Conservation (phyloP, 2,888 invertebrate genomes). For the Ormyrus labotus region DNA sequence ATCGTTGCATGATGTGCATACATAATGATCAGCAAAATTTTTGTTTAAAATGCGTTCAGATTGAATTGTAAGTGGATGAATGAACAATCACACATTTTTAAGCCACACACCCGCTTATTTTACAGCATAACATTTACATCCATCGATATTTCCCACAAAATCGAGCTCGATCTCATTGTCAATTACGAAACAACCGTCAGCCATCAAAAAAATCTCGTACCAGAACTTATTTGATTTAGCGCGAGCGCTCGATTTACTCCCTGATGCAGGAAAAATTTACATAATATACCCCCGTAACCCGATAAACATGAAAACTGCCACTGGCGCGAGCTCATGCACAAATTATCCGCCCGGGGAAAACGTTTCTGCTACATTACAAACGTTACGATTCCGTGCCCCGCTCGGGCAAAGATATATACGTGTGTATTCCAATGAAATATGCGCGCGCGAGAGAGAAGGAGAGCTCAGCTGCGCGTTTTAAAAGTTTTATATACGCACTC, state of each 20-base stretch:
- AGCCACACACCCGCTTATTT: too few species aligned
- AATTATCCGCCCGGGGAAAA: constrained; percentile 15
- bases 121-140: too few species aligned
- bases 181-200: too few species aligned
- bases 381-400: not conserved
- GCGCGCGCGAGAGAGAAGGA: not conserved
- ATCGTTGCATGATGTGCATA: too few species aligned
- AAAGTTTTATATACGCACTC: not conserved
- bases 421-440: constrained; percentile 10
- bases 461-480: constrained; percentile 1
- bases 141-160: too few species aligned
- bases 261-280: not conserved
- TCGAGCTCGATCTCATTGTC: too few species aligned
- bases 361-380: constrained; percentile 18
- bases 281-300: constrained; percentile 4
- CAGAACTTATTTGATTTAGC: too few species aligned
- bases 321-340: not conserved
- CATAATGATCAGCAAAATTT: too few species aligned
- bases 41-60: too few species aligned
- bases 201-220: too few species aligned
- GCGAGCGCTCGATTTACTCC: not conserved
- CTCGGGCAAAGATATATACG: not conserved
- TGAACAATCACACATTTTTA: too few species aligned
- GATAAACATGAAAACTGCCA: not conserved
- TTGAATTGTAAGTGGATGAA: too few species aligned